A percentile compares a stretch with the other conserved stretches of the same genome.
Conservation (phyloP, 2,797 vertebrate genomes). For the Knipowitschia caucasica region DNA sequence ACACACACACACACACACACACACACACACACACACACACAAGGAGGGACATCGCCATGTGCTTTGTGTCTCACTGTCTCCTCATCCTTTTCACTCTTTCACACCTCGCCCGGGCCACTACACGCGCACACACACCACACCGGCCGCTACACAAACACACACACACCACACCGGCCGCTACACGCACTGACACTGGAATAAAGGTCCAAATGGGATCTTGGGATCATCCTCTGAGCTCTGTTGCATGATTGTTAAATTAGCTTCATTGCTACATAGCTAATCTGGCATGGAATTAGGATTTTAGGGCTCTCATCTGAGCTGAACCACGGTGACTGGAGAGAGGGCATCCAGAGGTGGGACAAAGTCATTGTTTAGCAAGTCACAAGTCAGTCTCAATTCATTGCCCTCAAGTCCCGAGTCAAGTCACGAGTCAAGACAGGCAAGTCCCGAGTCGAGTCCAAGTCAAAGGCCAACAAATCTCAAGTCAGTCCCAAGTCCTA, state of each 20-base stretch:
- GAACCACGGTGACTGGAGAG: constrained; percentile 26
- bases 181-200: constrained; percentile 3
- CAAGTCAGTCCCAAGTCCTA: too few species aligned
- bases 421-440: too few species aligned
- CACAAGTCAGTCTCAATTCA: too few species aligned
- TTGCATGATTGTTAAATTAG: constrained; percentile 66
- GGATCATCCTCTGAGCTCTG: constrained; percentile 58
- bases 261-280: constrained; percentile 59
- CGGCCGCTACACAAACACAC: too few species aligned
- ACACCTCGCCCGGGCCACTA: constrained; percentile 19
- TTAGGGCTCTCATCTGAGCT: constrained; percentile 45
- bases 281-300: constrained; percentile 64
- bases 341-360: too few species aligned
- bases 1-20: too few species aligned
- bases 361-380: too few species aligned
- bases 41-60: constrained; percentile 52
- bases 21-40: too few species aligned
- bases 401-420: too few species aligned
- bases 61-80: neutral
- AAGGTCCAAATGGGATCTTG: constrained; percentile 39
- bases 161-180: constrained; percentile 18
- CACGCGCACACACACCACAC: too few species aligned
- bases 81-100: constrained; percentile 22
- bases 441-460: too few species aligned
- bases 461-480: too few species aligned